Base-by-base conservation (phyloP, 2,888 invertebrate species). In the Cloeon dipterum region DNA sequence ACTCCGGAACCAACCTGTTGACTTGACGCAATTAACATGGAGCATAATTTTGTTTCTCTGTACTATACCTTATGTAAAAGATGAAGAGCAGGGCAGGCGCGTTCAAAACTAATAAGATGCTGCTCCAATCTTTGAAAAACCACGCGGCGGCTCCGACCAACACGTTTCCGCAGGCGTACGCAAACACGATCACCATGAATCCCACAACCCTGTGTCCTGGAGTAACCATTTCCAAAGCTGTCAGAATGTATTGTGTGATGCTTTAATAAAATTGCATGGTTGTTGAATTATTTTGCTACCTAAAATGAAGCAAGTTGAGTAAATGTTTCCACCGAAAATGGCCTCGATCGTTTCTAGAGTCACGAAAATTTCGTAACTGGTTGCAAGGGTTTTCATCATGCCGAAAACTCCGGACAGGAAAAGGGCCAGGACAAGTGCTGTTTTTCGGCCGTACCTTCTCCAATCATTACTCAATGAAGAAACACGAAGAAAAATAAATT, bases 151-250 rank as follows among this genome's bases (percentile, higher is more conserved):
- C 51, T 1, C 76, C 74, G 14, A 77, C 54, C 1, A 68, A 48
- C 2, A 74, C 66, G 49, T 75, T 72, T 1, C 82, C 81, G 23
- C 72, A 46, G 0, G 78, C 70, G 47, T 76, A 70, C 40, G 75
- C 74, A 11, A 74, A 64, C 36, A 74, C 70, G 7, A 76, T 63
- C 34, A 79, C 57, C 36, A 75, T 63, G 41, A 79, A 74, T 4
- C 72, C 74, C 26, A 79, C 53, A 16, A 78, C 74, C 25, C 83
- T 63, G 36, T 70, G 68, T 41, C 68, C 66, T 8, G 75, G 75
- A 1, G 77, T 77, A 19, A 81, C 72, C 55, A 81, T 63, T 53
- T 85, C 83, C 43, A 82, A 63, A 20, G 70, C 73, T 75, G n/a
- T n/a, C n/a, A n/a, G n/a, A n/a, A n/a, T n/a, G n/a, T n/a, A n/a